Evolutionary conservation across 2,888 invertebrate species (phyloP), one percentile per base, ranked within the genome.

Genomic region (Scaptodrosophila latifasciaeformis): DNA sequence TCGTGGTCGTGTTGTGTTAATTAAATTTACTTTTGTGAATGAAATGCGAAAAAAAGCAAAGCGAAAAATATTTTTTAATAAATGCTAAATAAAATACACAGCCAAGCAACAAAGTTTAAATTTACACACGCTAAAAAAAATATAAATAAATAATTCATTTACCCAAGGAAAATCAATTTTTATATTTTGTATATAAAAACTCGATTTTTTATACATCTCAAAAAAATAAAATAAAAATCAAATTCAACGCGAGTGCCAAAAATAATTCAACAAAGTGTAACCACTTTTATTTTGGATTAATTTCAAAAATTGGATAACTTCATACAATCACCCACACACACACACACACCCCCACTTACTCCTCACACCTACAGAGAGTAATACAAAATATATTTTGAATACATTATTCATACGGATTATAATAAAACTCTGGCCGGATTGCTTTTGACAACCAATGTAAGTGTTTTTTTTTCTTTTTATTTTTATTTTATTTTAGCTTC

Each of bases 371-470:
- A 47, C 12, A 27, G 27, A 13, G 9, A 30, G n/a, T n/a, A 31
- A 43, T 19, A 44, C 12, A 34, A 24, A 35, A 17, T 27, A 18
- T 35, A 19, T 30, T 17, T 19, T n/a, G n/a, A n/a, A n/a, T n/a
- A n/a, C n/a, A n/a, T n/a, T n/a, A n/a, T n/a, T n/a, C n/a, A n/a
- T n/a, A n/a, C n/a, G n/a, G n/a, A n/a, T 18, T 18, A 35, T 37
- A 17, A 31, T 31, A 17, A 9, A 7, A 17, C 18, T 15, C 12
- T 7, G 1, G 12, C 61, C 54, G 82, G 84, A 83, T 85, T 84
- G 84, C 84, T 84, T 83, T 84, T 82, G 69, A 82, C 79, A 84
- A 81, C 68, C 78, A 82, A 84, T 80, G 84, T 85, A 83, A 85
- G 84, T 84, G 63, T 1, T n/a, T n/a, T n/a, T n/a, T 13, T n/a